These are phyloP conservation scores for Nipponacmea schrenckii DNA, from an alignment of 2,888 invertebrate genomes.

Conservation along the genomic window DNA sequence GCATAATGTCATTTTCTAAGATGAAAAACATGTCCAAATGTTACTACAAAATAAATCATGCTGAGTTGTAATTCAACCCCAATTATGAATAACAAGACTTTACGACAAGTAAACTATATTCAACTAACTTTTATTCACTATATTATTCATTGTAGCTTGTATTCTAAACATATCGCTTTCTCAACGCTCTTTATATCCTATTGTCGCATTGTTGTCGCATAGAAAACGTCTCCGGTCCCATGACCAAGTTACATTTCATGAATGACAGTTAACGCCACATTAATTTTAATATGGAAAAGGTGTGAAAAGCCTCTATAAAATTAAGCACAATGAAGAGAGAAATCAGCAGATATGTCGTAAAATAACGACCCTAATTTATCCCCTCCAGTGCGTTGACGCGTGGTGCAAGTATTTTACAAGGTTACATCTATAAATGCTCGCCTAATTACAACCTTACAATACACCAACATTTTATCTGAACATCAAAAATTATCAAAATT, in stretches of 20 bases:
- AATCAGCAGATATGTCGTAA: too few relatives aligned
- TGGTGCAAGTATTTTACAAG: background rate
- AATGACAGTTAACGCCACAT: background rate
- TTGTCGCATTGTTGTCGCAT: background rate
- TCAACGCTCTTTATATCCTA: background rate
- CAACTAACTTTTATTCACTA: too few relatives aligned
- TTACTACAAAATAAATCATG: too few relatives aligned
- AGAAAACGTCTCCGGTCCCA: background rate
- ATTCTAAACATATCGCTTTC: constrained; percentile 1
- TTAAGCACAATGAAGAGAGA: background rate
- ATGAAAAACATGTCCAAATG: too few relatives aligned
- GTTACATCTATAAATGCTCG: background rate
- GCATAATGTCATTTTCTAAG: too few relatives aligned
- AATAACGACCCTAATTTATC: too few relatives aligned
- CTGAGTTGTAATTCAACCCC: too few relatives aligned
- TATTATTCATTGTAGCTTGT: too few relatives aligned
- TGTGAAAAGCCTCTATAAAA: constrained; percentile 2
- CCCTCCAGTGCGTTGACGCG: background rate
- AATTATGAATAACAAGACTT: background rate
- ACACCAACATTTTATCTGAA: background rate
- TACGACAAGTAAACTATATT: background rate
- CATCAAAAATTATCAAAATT: background rate
- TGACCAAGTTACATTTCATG: background rate
- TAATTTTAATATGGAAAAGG: background rate
- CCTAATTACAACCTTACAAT: background rate